These are phyloP conservation scores for Galagoides demidoff DNA, from an alignment of 2,797 vertebrate genomes.

Conservation along the genomic window DNA sequence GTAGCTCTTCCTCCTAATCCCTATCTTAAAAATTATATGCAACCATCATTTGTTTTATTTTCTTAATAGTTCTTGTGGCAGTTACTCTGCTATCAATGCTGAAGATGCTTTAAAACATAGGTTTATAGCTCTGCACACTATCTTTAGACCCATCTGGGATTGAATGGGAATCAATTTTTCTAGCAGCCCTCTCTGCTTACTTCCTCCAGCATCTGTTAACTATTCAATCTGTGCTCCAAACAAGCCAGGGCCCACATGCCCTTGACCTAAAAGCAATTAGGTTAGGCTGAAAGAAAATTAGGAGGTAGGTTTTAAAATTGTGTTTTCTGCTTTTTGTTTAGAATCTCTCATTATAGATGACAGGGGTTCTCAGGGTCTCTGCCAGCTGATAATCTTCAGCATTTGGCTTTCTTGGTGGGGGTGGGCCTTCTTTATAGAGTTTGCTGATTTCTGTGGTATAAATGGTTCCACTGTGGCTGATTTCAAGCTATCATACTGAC, in stretches of 20 bases:
- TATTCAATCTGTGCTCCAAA: conserved; percentile 16
- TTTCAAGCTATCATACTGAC: neutral
- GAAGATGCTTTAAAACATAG: conserved; percentile 23
- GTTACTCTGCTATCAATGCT: neutral
- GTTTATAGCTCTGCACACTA: conserved; percentile 1
- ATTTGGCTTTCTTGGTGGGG: neutral
- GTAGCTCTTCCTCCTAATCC: neutral
- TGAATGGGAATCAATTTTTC: neutral
- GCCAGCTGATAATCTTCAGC: neutral
- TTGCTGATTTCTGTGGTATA: conserved; percentile 39
- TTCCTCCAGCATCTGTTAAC: conserved; percentile 19
- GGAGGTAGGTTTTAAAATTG: neutral
- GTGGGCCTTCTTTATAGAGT: neutral
- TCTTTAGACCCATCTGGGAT: neutral
- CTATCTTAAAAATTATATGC: conserved; percentile 8
- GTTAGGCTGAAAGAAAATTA: conserved; percentile 35
- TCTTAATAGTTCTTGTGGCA: conserved; percentile 36
- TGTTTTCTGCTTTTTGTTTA: conserved; percentile 34
- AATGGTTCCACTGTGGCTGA: neutral
- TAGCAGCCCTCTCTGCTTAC: neutral
- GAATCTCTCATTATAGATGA: neutral
- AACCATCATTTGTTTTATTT: conserved; percentile 38
- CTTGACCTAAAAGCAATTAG: conserved; percentile 49
- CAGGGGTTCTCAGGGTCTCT: neutral
- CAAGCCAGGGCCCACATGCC: neutral